phyloP scores from a whole-genome alignment of 2,113 vertebrate genomes.

The Benitochromis conjunctus region DNA sequence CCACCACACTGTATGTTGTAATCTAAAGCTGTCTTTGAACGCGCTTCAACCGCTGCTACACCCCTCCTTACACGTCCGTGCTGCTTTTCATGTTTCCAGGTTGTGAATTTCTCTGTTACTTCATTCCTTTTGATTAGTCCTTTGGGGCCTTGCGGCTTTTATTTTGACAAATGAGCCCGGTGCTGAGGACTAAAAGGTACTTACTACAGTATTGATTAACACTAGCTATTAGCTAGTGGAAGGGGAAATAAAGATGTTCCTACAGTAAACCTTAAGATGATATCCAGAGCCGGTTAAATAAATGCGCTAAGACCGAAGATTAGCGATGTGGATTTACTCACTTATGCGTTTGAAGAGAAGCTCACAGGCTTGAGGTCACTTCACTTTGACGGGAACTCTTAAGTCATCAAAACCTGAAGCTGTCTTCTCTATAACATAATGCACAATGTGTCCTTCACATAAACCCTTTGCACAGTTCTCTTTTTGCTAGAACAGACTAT shows the following conservation, averaged over 20 bases:
- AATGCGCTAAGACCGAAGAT: constrained; percentile 55
- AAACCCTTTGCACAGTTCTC: neutral
- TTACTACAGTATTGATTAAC: constrained; percentile 69
- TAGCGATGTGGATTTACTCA: constrained; percentile 60
- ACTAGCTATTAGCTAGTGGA: constrained; percentile 51
- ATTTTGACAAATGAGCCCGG: constrained; percentile 68
- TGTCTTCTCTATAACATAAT: neutral
- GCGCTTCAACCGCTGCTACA: neutral
- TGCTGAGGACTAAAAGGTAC: constrained; percentile 58
- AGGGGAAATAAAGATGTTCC: constrained; percentile 43
- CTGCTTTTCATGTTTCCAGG: constrained; percentile 37
- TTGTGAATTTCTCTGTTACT: constrained; percentile 35
- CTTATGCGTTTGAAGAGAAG: constrained; percentile 41
- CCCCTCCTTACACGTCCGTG: neutral
- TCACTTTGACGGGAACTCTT: constrained; percentile 4
- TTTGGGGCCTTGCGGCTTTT: constrained; percentile 45
- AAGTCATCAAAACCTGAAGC: neutral
- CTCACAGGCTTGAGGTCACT: constrained; percentile 25
- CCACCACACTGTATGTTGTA: neutral
- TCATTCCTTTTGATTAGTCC: constrained; percentile 62
- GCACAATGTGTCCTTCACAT: neutral
- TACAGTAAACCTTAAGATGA: constrained; percentile 33
- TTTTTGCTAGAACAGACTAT: neutral
- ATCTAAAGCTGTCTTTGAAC: constrained; percentile 8
- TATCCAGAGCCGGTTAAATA: constrained; percentile 48